Evolutionary conservation across 2,113 vertebrate genomes (phyloP).

Genomic region (Galeopterus variegatus): DNA sequence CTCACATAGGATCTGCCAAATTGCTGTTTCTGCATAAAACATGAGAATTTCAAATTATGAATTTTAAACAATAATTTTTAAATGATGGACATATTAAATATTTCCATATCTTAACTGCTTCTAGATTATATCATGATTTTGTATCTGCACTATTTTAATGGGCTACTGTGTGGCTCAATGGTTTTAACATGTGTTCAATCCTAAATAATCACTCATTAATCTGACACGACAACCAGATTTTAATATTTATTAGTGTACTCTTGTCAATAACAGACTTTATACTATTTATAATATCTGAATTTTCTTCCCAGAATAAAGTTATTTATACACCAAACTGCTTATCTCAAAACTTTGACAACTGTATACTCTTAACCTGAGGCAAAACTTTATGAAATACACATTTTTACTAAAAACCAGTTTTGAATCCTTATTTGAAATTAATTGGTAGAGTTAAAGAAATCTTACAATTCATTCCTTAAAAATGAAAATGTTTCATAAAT

Average conservation of each 20-base stretch:
- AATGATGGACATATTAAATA: constrained; percentile 63
- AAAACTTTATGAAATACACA: background rate
- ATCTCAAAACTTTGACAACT: background rate
- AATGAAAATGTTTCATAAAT: background rate
- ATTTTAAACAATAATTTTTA: constrained; percentile 64
- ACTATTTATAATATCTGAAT: background rate
- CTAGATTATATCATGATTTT: background rate
- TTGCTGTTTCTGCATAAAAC: constrained; percentile 26
- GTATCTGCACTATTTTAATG: background rate
- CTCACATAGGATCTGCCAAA: background rate
- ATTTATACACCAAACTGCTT: background rate
- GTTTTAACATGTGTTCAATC: constrained; percentile 42
- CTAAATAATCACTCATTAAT: constrained; percentile 74
- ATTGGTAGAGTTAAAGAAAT: constrained; percentile 6
- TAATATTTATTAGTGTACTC: constrained; percentile 59
- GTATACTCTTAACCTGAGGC: background rate
- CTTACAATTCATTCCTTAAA: background rate
- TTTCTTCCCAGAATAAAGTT: constrained; percentile 22
- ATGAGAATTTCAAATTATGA: constrained; percentile 15
- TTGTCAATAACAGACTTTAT: constrained; percentile 52
- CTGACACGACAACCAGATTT: constrained; percentile 70
- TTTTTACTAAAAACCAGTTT: constrained; percentile 4
- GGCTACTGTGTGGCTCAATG: constrained; percentile 7
- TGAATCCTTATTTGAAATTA: constrained; percentile 25
- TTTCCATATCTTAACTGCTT: constrained; percentile 58